Percentiles rank a stretch among this genome's conserved stretches.
These are phyloP conservation scores for Trissolcus japonicus DNA, from an alignment of 2,888 invertebrate species.

Conservation along the genomic window DNA sequence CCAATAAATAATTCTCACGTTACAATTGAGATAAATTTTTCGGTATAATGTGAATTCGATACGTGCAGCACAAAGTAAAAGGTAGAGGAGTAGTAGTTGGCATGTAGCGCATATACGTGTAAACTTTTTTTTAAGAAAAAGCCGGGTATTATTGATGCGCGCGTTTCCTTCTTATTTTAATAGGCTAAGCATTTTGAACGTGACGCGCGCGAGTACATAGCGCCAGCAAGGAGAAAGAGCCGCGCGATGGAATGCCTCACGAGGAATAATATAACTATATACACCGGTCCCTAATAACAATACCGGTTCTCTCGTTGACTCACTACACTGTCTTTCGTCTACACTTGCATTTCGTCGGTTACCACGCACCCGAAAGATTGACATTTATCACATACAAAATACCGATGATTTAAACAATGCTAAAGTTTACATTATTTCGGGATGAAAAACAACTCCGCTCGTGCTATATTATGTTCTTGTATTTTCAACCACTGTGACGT, in stretches of 20 bases:
- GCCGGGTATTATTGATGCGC: slow-evolving; percentile 32
- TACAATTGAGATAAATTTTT: slow-evolving; percentile 5
- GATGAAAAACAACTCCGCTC: slow-evolving; percentile 12
- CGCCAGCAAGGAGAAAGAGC: slow-evolving; percentile 49
- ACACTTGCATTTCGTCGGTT: slow-evolving; percentile 50
- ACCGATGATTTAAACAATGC: slow-evolving; percentile 46
- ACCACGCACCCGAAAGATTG: slow-evolving; percentile 52
- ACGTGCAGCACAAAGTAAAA: slow-evolving; percentile 15
- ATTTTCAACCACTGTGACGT: slow-evolving; percentile 19
- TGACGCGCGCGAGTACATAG: slow-evolving; percentile 46
- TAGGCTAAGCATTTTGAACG: slow-evolving; percentile 47
- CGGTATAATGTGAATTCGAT: slow-evolving; percentile 7
- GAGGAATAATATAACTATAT: slow-evolving; percentile 58
- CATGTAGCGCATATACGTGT: slow-evolving; percentile 13
- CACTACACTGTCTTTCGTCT: slow-evolving; percentile 43
- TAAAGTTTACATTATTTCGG: slow-evolving; percentile 37
- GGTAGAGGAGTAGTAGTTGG: slow-evolving; percentile 2
- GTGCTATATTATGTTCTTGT: slow-evolving; percentile 14
- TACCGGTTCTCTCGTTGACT: slow-evolving; percentile 57
- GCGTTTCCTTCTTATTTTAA: slow-evolving; percentile 43
- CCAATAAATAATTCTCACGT: slow-evolving; percentile 3
- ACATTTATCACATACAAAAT: slow-evolving; percentile 53
- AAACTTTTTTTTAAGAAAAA: slow-evolving; percentile 11
- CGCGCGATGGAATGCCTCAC: slow-evolving; percentile 59
- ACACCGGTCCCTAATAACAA: slow-evolving; percentile 53